Evolutionary conservation across 1,140 invertebrate genomes (phyloP), one percentile per base, ranked within the genome.

Genomic region (Lycorma delicatula): DNA sequence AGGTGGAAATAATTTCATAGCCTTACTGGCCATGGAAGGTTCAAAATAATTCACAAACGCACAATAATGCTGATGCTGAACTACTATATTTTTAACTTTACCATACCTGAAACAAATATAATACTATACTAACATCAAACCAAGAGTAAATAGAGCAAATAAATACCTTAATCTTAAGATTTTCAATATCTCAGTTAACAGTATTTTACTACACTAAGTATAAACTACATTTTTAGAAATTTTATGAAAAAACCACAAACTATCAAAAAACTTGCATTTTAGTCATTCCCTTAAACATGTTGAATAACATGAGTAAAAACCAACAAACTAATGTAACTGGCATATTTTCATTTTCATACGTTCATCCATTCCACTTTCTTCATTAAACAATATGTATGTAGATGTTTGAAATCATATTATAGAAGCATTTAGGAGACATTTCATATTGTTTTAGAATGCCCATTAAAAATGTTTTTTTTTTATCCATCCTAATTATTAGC

Each of bases 21-120:
- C 54, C 16, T 16, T 25, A 26, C 36, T 28, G 20, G 54, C 54
- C 38, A 46, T 47, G n/a, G 25, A 25, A 27, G 38, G 41, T 1
- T 56, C 54, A 2, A 16, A 44, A 29, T 56, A 56, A 27, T 56
- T 56, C 7, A 56, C 54, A 56, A 56, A 56, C 12, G 54, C 54
- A 56, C 54, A 56, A 16, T 29, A 46, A 47, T 56, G 41, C 23
- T 41, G 38, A 23, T 56, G 44, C 26, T 56, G 54, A 18, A 56
- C 54, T 3, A 31, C n/a, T 31, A 29, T 31, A 13, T 38, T 38
- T 18, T 56, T 56, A 1, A 56, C 46, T 28, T 56, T 56, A 4
- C 54, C 54, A 47, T 27, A 56, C 41, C 54, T 56, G 41, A 46
- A 56, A 46, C 29, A 36, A 41, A 44, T 1, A 22, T 22, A 44